Base-by-base conservation (phyloP, 2,797 vertebrate species). In the Myripristis murdjan region DNA sequence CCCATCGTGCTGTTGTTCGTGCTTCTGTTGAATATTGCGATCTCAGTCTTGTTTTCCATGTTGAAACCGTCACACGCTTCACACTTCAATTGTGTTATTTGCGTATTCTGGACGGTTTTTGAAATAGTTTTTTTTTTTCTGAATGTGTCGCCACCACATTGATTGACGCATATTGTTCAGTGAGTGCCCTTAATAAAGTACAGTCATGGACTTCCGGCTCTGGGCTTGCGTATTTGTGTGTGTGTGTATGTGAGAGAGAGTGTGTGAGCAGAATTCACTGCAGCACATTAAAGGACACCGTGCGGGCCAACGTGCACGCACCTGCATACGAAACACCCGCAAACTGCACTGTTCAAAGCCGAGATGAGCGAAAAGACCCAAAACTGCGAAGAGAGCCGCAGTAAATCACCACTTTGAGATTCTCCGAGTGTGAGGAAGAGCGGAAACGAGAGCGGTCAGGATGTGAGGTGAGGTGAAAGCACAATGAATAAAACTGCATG, bases 151-250 rank as follows among this genome's bases (percentile, higher is more conserved):
- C n/a, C 39, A 12, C n/a, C 33, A 33, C 66, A 39, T 5, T n/a
- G 58, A 74, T 55, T n/a, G 58, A 74, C 55, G 33, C 62, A 35
- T 60, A 51, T 64, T 77, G 70, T 77, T 48, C 57, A n/a, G 65
- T 70, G 60, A 18, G 66, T 71, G 37, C 18, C 24, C 66, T 44
- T 11, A 83, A 74, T 84, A 81, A 84, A 80, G 49, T 60, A n/a
- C 31, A 64, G 12, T 33, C 49, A 68, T 66, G 54, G 2, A n/a
- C 26, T 62, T 33, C 10, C 28, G 62, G 37, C 46, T 43, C 5
- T 37, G 20, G 41, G 0, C 31, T 4, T 51, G 35, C 44, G 12
- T 46, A 1, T 18, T n/a, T 44, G 16, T 39, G 0, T 28, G 4
- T 49, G 26, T 35, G 12, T 46, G 1, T 41, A 6, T 37, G 18